Percentiles rank a stretch among this genome's conserved stretches.
Evolutionary conservation across 2,797 vertebrate species (phyloP).

Genomic region (Leucoraja ocellata): DNA sequence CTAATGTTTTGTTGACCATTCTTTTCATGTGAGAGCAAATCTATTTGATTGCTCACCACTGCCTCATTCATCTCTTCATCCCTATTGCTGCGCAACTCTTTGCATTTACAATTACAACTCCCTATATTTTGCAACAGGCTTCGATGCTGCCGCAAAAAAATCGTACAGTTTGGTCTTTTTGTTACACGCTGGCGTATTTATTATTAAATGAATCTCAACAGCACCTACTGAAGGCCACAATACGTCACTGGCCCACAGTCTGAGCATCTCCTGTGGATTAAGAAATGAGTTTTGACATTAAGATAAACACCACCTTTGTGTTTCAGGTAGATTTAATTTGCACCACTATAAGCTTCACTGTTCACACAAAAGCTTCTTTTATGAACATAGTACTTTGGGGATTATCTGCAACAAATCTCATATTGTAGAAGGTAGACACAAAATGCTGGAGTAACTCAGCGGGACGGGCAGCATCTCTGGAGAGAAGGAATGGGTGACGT

Average conservation of each 20-base stretch:
- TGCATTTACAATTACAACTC: not conserved
- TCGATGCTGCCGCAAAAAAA: not conserved
- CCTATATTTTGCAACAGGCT: not conserved
- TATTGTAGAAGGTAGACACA: not conserved
- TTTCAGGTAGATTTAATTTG: not conserved
- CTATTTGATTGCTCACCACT: not conserved
- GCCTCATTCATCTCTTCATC: not conserved
- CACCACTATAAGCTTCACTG: not conserved
- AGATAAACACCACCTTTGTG: conserved; percentile 4
- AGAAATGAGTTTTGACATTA: not conserved
- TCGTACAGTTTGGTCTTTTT: not conserved
- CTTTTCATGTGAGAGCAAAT: not conserved
- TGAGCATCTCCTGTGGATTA: not conserved
- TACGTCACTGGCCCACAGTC: not conserved
- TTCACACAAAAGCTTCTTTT: not conserved
- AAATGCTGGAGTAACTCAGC: too few relatives aligned
- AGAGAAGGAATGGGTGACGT: too few relatives aligned
- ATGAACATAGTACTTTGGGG: not conserved
- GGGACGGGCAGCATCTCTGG: too few relatives aligned
- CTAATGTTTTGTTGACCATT: not conserved
- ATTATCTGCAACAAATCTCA: conserved; percentile 8
- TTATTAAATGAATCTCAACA: not conserved
- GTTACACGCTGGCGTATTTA: not conserved
- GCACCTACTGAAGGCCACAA: not conserved
- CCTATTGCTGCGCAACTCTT: not conserved